These are phyloP conservation scores for Bombylius major DNA, from an alignment of 2,888 invertebrate genomes.

Conservation along the genomic window DNA sequence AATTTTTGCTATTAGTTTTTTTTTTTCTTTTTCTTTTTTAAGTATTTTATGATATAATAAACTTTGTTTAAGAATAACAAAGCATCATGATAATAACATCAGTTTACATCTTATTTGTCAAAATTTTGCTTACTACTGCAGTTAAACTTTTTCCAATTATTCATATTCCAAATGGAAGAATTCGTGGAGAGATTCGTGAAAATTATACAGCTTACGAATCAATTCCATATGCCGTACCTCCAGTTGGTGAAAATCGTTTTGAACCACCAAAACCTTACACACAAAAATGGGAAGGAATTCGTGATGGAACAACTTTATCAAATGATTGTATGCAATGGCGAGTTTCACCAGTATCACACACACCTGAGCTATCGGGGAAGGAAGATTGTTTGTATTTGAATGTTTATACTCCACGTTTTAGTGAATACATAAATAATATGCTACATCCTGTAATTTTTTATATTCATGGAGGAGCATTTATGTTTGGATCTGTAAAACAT, in stretches of 20 bases:
- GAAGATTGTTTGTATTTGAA: constrained; percentile 58
- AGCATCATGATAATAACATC: not conserved
- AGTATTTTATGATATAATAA: no score
- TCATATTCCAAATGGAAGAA: constrained; percentile 20
- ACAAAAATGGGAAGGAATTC: constrained; percentile 20
- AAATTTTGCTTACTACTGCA: no score
- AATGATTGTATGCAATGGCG: constrained; percentile 49
- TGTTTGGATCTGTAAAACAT: constrained; percentile 24
- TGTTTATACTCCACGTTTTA: constrained; percentile 43
- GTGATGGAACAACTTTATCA: constrained; percentile 44
- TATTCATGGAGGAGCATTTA: constrained; percentile 58
- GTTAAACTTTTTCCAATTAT: constrained; percentile 9
- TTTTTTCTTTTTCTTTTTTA: no score
- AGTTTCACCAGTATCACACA: constrained; percentile 31
- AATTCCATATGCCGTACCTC: constrained; percentile 53
- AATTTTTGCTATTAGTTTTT: no score
- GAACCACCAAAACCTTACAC: constrained; percentile 28
- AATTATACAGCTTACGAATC: constrained; percentile 48
- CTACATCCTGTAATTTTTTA: constrained; percentile 49
- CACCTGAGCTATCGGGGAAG: constrained; percentile 36
- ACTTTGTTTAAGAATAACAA: no score
- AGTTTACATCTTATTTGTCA: no score
- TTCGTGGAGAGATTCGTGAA: constrained; percentile 23
- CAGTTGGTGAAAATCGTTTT: constrained; percentile 48
- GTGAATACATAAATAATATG: constrained; percentile 29